Percentiles rank a stretch among this genome's conserved stretches.
Evolutionary conservation across 2,113 vertebrate genomes (phyloP).

Genomic region (Pterocles burchelli): DNA sequence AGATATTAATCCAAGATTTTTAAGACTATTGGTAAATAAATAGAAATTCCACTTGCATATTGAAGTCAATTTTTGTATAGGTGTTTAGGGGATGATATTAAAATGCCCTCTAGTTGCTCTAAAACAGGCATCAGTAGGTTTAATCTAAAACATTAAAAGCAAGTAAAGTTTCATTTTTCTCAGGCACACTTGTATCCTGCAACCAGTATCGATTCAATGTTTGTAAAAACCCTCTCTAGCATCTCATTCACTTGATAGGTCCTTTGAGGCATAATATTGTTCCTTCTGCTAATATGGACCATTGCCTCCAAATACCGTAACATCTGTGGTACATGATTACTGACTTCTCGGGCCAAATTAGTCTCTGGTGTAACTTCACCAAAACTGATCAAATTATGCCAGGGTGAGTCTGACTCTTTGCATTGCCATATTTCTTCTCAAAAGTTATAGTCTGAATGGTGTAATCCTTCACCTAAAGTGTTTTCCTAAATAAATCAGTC

Average conservation of each 20-base stretch:
- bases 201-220: slow-evolving; percentile 14
- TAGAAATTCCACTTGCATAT: neutral
- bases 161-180: neutral
- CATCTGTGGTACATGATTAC: slow-evolving; percentile 56
- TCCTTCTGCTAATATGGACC: slow-evolving; percentile 51
- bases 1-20: neutral
- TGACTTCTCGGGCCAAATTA: slow-evolving; percentile 32
- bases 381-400: neutral
- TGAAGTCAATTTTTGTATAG: neutral
- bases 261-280: slow-evolving; percentile 47
- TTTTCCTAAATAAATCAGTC: neutral
- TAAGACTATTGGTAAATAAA: neutral
- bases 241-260: slow-evolving; percentile 47
- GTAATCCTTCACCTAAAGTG: neutral
- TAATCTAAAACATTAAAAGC: neutral
- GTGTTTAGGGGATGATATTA: neutral
- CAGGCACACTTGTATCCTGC: neutral
- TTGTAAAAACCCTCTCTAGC: slow-evolving; percentile 24
- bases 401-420: neutral
- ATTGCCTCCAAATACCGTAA: slow-evolving; percentile 49
- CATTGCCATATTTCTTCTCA: neutral
- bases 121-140: neutral
- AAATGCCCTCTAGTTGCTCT: neutral
- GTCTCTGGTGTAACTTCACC: slow-evolving; percentile 1
- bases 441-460: neutral